A percentile compares a stretch with the other conserved stretches of the same genome.
Evolutionary conservation across 1,140 invertebrate species (phyloP).

Genomic region (Drosophila sp.): DNA sequence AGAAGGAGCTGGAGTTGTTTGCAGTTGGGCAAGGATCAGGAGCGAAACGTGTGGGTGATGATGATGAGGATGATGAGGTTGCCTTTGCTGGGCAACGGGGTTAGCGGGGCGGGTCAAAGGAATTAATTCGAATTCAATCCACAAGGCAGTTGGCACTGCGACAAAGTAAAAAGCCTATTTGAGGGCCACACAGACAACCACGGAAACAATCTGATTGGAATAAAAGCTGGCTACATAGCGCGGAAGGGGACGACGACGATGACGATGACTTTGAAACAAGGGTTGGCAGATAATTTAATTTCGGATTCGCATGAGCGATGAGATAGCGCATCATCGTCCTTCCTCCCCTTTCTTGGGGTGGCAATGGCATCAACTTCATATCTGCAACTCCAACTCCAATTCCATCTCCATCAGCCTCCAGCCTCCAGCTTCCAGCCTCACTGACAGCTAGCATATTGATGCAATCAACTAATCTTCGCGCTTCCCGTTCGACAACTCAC

Average conservation of each 20-base stretch:
- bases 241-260: not conserved
- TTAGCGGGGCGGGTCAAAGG: constrained; percentile 78
- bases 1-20: not conserved
- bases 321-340: constrained; percentile 62
- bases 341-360: constrained; percentile 18
- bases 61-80: constrained; percentile 60
- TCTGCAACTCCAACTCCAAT: not conserved
- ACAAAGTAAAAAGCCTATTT: constrained; percentile 83
- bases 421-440: not conserved
- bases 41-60: constrained; percentile 56
- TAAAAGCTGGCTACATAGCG: constrained; percentile 51
- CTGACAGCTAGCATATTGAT: constrained; percentile 80
- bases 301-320: constrained; percentile 81
- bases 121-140: constrained; percentile 85
- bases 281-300: constrained; percentile 85
- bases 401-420: no score
- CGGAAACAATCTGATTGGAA: constrained; percentile 84
- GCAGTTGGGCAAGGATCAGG: constrained; percentile 43
- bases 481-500: constrained; percentile 57
- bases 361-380: constrained; percentile 11
- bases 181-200: constrained; percentile 62
- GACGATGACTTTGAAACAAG: constrained; percentile 70
- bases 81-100: constrained; percentile 1
- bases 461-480: constrained; percentile 85
- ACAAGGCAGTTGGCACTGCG: constrained; percentile 67